Base-by-base conservation (phyloP, 2,888 invertebrate genomes). In the Rhorus exstirpatorius region DNA sequence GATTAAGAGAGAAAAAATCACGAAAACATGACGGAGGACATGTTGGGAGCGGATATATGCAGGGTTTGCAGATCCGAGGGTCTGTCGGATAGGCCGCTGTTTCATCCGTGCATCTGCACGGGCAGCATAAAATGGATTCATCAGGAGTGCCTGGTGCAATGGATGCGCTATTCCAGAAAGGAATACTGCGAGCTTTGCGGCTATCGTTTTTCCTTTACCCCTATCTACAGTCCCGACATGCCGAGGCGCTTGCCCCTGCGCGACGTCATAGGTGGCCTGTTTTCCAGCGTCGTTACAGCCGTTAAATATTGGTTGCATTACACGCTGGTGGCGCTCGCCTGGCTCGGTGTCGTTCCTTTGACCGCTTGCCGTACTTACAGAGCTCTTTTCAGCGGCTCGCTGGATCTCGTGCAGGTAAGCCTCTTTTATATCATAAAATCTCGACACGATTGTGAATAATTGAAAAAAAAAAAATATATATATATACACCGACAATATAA, bases 141-240 rank as follows among this genome's bases (percentile, higher is more conserved):
- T 93, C 99, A 99, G 93, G 99, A 99, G 92, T 99, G 99, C 93
- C 94, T 99, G 84, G 97, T 99, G 89, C 99, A 99, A 94, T 99
- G 99, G 99, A 97, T 99, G 96, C 96, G 99, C 85, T 99, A 99
- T 93, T 99, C 99, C 83, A 96, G 98, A 87, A 99, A 99, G 94
- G 99, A 99, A 93, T 99, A 98, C 92, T 99, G 99, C 94, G 99
- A 99, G 93, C 94, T 99, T 85, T 99, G 99, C 93, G 98, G 99
- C 83, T 98, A 99, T 93, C 96, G 98, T 81, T 99, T 99, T 93
- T 98, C 98, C 2, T 99, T 99, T 91, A 98, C 98, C 90, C 99
- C 99, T 31, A 99, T 99, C 88, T 99, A 99, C 93, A 98, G 99
- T n/a, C 98, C 99, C 31, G 99, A 99, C 93, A 99, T 99, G 99